Evolutionary conservation across 2,888 invertebrate species (phyloP), one percentile per base, ranked within the genome.

Genomic region (Lamproptera curius): DNA sequence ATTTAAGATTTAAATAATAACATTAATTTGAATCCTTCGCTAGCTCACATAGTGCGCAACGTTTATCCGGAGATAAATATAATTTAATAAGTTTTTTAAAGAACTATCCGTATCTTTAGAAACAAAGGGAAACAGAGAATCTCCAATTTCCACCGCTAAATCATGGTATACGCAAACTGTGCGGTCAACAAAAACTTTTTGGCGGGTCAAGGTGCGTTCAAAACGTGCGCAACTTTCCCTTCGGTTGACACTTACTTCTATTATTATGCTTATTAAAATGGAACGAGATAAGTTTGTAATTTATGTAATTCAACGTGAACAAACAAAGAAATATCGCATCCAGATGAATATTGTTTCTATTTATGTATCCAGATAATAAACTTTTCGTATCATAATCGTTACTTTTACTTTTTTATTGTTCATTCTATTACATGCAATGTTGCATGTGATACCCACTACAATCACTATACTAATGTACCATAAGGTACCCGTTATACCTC

Each of bases 201-300:
- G 23, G 20, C 11, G n/a, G 46, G 51, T 47, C 51, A 51, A 47
- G 51, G 51, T 42, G n/a, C 8, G 5, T 14, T 11, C 37, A 16
- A 34, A 44, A 47, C 37, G 40, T n/a, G 46, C 44, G 47, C 41
- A 16, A 47, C 51, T 51, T 51, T 51, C 51, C 41, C 47, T 38
- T 16, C 16, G 42, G 42, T 28, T n/a, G 31, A 39, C 39, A 39
- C 26, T 39, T 26, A 28, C 28, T 9, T 28, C 9, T 41, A 26
- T 9, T 33, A 6, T 16, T 41, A 9, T 17, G 41, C 5, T 10
- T 26, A 15, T 28, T 16, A 15, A 2, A 10, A 28, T 6, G 9
- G 28, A 28, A 28, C 28, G 10, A 28, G 6, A 5, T n/a, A 10
- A 28, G 9, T 28, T 28, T 28, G 6, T 20, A 20, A 5, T 20